Evolutionary conservation across 2,797 vertebrate genomes (phyloP).

Genomic region (Takifugu ocellatus): DNA sequence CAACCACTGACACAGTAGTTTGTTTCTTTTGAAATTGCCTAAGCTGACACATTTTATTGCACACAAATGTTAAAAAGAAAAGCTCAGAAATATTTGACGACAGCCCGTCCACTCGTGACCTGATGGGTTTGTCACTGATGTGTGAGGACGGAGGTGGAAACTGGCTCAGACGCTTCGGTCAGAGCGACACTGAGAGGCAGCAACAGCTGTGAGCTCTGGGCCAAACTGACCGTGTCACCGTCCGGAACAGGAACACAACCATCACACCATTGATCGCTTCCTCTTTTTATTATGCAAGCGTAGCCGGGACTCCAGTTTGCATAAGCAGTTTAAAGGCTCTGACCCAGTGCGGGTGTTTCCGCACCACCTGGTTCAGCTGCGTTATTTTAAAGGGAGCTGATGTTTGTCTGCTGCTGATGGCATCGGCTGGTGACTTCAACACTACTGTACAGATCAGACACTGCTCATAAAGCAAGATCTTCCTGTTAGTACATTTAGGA

Average conservation of each 20-base stretch:
- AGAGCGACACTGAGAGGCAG: not conserved
- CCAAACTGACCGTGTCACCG: conserved; percentile 7
- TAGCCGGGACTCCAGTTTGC: conserved; percentile 35
- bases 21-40: too few species aligned
- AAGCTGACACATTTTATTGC: too few species aligned
- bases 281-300: conserved; percentile 56
- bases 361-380: too few species aligned
- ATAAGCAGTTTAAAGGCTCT: conserved; percentile 27
- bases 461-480: too few species aligned
- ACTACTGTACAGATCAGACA: not conserved
- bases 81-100: too few species aligned
- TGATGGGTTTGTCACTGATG: not conserved
- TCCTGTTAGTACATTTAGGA: conserved; percentile 6
- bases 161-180: not conserved
- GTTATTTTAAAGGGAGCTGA: too few species aligned
- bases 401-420: too few species aligned
- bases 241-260: conserved; percentile 13
- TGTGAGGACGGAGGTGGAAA: not conserved
- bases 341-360: not conserved
- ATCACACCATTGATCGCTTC: conserved; percentile 54
- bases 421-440: not conserved
- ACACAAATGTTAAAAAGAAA: too few species aligned
- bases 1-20: too few species aligned
- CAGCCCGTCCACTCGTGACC: not conserved
- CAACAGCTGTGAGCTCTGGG: conserved; percentile 34